phyloP scores from a whole-genome alignment of 2,797 vertebrate species.

The Chrysocyon brachyurus region DNA sequence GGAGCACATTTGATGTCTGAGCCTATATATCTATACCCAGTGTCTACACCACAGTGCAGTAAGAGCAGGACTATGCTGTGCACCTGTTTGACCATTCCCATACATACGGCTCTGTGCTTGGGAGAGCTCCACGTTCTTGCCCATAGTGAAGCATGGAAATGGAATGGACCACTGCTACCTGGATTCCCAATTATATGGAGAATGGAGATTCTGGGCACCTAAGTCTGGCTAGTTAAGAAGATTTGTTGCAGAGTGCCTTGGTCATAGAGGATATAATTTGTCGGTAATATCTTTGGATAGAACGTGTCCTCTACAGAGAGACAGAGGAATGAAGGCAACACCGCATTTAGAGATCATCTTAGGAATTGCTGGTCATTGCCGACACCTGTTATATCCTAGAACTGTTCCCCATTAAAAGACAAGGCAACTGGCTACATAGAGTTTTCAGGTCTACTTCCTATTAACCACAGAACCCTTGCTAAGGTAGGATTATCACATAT shows the following conservation, averaged over 20 bases:
- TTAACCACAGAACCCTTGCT: fast-evolving
- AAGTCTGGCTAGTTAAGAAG: no score
- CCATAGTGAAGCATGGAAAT: fast-evolving
- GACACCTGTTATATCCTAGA: no score
- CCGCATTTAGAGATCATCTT: fast-evolving
- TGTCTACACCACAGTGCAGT: neutral
- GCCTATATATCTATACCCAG: fast-evolving
- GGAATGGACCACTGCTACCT: fast-evolving
- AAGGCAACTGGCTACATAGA: no score
- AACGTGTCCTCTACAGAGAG: no score
- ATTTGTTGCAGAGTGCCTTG: neutral
- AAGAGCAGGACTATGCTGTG: neutral
- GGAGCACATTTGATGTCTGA: no score
- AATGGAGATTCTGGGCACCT: fast-evolving
- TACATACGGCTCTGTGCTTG: no score
- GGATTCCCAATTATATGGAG: fast-evolving
- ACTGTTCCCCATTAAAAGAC: neutral
- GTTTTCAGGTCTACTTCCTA: fast-evolving
- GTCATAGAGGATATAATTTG: neutral
- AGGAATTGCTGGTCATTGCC: no score
- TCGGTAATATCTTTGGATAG: neutral
- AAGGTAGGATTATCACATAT: fast-evolving
- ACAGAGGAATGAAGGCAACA: neutral
- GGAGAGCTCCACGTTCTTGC: neutral
- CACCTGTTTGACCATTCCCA: neutral